Evolutionary conservation across 2,797 vertebrate species (phyloP).

Genomic region (Hypotaenidia philippensis): DNA sequence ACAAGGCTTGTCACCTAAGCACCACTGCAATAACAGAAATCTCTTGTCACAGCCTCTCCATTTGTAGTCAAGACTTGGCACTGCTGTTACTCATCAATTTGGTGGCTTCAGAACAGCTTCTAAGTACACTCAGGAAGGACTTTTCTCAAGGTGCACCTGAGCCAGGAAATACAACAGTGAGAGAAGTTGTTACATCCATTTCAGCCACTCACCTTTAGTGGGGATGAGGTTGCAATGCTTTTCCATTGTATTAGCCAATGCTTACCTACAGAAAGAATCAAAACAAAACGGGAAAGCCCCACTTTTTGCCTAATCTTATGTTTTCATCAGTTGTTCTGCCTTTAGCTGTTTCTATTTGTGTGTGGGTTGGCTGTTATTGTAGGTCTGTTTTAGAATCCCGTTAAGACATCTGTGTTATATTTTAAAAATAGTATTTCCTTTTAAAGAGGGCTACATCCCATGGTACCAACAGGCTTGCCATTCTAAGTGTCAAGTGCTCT

Average conservation of each 20-base stretch:
- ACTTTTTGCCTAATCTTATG: neutral
- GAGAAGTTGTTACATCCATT: neutral
- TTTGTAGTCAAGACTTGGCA: neutral
- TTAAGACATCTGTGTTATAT: neutral
- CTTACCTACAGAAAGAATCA: neutral
- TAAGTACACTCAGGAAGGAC: neutral
- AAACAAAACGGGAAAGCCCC: neutral
- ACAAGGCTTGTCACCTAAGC: constrained; percentile 49
- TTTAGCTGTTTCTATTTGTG: constrained; percentile 35
- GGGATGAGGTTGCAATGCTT: neutral
- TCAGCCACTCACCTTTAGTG: neutral
- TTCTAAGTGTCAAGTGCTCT: neutral
- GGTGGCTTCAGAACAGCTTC: constrained; percentile 18
- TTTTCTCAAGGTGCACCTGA: constrained; percentile 34
- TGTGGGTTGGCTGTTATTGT: neutral
- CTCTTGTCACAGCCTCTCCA: neutral
- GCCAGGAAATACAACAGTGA: neutral
- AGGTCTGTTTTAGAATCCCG: constrained; percentile 36
- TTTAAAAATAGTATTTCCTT: constrained; percentile 43
- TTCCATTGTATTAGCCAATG: neutral
- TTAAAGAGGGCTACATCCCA: neutral
- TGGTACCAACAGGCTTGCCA: neutral
- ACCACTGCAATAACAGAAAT: constrained; percentile 35
- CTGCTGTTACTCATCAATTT: constrained; percentile 49
- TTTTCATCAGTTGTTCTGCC: neutral